A percentile compares a stretch with the other conserved stretches of the same genome.
Evolutionary conservation across 2,113 vertebrate species (phyloP).

Genomic region (human): GRCh38 chr11:104656501-104657000

Average conservation of each 20-base stretch:
- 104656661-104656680: not conserved
- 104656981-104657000: not conserved
- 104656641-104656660: not conserved
- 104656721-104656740: not conserved
- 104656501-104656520: not conserved
- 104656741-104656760: not conserved
- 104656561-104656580: not conserved
- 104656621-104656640: not conserved
- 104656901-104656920: not conserved
- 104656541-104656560: not conserved
- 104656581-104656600: not conserved
- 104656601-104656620: not conserved
- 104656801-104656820: too few species aligned
- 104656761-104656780: too few species aligned
- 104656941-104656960: not conserved
- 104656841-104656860: not conserved
- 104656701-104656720: not conserved
- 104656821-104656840: not conserved
- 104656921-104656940: not conserved
- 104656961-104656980: not conserved
- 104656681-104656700: not conserved
- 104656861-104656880: not conserved
- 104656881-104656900: not conserved
- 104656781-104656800: not conserved
- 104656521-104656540: not conserved